Conservation (phyloP, 2,797 vertebrate species). For the Allobates femoralis region DNA sequence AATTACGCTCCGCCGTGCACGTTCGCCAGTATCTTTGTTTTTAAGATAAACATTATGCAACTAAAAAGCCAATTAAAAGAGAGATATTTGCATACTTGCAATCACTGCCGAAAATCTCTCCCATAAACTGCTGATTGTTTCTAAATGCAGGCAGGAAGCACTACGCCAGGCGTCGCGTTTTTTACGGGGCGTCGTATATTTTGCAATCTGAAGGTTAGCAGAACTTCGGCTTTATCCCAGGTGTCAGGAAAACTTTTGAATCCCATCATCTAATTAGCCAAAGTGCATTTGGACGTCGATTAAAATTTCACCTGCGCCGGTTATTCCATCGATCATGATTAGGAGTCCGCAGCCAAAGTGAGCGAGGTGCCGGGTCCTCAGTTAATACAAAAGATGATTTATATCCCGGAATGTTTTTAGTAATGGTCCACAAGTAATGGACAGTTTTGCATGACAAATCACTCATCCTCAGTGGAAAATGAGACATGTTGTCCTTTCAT, state of each 20-base stretch:
- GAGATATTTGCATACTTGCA: constrained; percentile 29
- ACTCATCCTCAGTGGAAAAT: constrained; percentile 69
- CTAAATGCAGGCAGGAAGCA: constrained; percentile 23
- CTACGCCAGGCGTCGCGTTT: not conserved
- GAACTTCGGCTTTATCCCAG: constrained; percentile 55
- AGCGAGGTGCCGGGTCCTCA: constrained; percentile 73
- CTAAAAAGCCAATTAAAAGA: constrained; percentile 21
- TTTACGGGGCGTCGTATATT: not conserved
- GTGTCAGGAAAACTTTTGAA: constrained; percentile 70
- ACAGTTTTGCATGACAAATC: constrained; percentile 72
- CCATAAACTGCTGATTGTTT: constrained; percentile 29
- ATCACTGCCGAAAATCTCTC: constrained; percentile 7
- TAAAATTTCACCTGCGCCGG: constrained; percentile 78
- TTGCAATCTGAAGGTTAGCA: constrained; percentile 62
- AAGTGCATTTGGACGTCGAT: constrained; percentile 74
- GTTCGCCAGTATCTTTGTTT: constrained; percentile 13
- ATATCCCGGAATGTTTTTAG: constrained; percentile 72
- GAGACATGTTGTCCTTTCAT: constrained; percentile 69
- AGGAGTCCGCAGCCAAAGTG: constrained; percentile 69
- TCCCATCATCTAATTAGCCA: constrained; percentile 78
- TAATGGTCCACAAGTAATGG: constrained; percentile 71
- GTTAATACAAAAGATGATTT: constrained; percentile 76
- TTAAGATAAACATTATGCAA: constrained; percentile 32
- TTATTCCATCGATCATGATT: constrained; percentile 81
- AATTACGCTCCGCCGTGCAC: not conserved